Evolutionary conservation across 2,797 vertebrate species (phyloP), one percentile per base, ranked within the genome.

Genomic region (Perodicticus potto): DNA sequence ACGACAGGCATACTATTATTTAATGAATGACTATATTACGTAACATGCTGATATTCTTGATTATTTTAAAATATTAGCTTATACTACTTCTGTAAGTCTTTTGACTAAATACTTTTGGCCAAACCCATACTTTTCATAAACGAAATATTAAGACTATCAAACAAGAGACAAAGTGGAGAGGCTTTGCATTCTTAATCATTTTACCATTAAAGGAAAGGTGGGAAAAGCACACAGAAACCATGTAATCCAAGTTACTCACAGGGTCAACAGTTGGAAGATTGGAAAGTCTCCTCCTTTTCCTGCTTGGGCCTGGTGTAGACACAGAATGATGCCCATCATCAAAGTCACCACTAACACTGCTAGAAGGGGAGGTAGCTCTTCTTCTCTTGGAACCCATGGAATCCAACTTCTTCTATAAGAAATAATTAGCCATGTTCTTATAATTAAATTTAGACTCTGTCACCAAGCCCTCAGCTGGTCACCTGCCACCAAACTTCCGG

Each of bases 241-340:
- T 32, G 25, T 19, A 53, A 74, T 20, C 78, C 61, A 89, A 96
- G 78, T 22, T 97, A 99, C 99, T 99, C 99, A 99, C 99, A 98
- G 99, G 99, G 99, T 99, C 99, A 96, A 99, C 99, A 87, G 99
- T 99, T 72, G 99, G 99, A 98, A 99, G 99, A 98, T 99, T 99
- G 96, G 99, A 99, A 96, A 99, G 99, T 98, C 99, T 98, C 98
- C 99, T 99, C 97, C 99, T 99, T 98, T 99, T 99, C 97, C 99
- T 99, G 98, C 99, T 99, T 89, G 99, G 99, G 97, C 99, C 99
- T 97, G 99, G 99, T 82, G 98, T 97, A 40, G 99, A 99, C n/a
- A 99, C 98, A 94, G 99, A 99, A 97, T 99, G 99, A 97, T 99
- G 99, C 95, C 99, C 98, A 61, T 99, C 99, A 61, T 99, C 99